phyloP scores from a whole-genome alignment of 2,888 invertebrate species.

The Heliconius sara region DNA sequence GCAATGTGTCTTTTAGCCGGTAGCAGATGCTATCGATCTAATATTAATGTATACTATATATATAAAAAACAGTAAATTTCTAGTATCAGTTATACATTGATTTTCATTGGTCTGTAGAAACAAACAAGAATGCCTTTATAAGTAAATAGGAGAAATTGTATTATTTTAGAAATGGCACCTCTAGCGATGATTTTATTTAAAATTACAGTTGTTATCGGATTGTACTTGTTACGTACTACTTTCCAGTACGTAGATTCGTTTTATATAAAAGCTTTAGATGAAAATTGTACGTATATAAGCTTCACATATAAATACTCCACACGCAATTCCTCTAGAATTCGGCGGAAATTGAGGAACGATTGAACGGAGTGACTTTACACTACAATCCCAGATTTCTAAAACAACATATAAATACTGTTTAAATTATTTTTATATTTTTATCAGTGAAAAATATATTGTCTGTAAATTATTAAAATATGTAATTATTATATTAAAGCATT shows the following conservation, averaged over 20 bases:
- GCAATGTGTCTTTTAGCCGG: neutral
- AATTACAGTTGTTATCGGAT: slow-evolving; percentile 47
- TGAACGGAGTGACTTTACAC: too few species aligned
- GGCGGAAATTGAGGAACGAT: neutral
- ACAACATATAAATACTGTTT: too few species aligned
- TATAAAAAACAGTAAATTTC: neutral
- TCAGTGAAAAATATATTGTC: too few species aligned
- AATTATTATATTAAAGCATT: too few species aligned
- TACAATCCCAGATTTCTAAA: too few species aligned
- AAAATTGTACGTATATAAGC: neutral
- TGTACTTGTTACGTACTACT: slow-evolving; percentile 31
- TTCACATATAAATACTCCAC: too few species aligned
- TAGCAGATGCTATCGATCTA: neutral
- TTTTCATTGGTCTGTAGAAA: neutral
- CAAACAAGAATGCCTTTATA: slow-evolving; percentile 16
- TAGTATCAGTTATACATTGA: neutral
- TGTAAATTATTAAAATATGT: too few species aligned
- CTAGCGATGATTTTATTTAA: slow-evolving; percentile 43
- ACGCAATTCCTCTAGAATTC: too few species aligned
- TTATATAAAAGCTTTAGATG: slow-evolving; percentile 14
- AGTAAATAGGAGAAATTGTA: slow-evolving; percentile 37
- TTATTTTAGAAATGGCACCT: slow-evolving; percentile 42
- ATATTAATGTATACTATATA: neutral
- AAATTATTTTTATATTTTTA: too few species aligned
- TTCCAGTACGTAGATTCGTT: slow-evolving; percentile 42